phyloP scores from a whole-genome alignment of 2,797 vertebrate species.

The Rhynchotus rufescens region DNA sequence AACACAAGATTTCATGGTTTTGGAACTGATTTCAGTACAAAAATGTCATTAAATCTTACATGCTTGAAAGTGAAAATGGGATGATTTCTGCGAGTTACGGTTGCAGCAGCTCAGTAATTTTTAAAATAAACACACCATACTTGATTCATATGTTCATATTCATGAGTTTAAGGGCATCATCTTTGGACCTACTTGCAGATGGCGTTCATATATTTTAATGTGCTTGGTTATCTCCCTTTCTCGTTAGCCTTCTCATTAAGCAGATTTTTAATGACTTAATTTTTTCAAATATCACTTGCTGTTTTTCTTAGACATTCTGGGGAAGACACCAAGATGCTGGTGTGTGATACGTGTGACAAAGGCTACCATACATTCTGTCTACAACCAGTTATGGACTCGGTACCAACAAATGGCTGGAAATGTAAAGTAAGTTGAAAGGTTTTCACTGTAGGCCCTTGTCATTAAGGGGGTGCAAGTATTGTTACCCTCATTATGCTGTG shows the following conservation, averaged over 20 bases:
- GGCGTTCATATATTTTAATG: neutral
- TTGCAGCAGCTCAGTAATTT: neutral
- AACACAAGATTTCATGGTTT: neutral
- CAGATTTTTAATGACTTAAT: neutral
- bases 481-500: fast-evolving
- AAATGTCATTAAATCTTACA: neutral
- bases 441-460: neutral
- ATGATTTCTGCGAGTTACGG: neutral
- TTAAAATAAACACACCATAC: neutral
- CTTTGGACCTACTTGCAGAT: neutral
- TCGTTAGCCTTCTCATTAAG: neutral
- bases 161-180: neutral
- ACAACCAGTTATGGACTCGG: constrained; percentile 94
- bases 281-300: constrained; percentile 34
- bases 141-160: neutral
- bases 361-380: constrained; percentile 99
- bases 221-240: neutral
- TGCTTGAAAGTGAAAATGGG: neutral
- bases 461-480: neutral
- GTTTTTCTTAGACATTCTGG: constrained; percentile 90
- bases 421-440: constrained; percentile 90
- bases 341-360: constrained; percentile 99
- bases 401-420: constrained; percentile 98
- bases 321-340: constrained; percentile 99
- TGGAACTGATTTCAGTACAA: neutral